phyloP scores from a whole-genome alignment of 2,888 invertebrate species.

The Catocala nupta region DNA sequence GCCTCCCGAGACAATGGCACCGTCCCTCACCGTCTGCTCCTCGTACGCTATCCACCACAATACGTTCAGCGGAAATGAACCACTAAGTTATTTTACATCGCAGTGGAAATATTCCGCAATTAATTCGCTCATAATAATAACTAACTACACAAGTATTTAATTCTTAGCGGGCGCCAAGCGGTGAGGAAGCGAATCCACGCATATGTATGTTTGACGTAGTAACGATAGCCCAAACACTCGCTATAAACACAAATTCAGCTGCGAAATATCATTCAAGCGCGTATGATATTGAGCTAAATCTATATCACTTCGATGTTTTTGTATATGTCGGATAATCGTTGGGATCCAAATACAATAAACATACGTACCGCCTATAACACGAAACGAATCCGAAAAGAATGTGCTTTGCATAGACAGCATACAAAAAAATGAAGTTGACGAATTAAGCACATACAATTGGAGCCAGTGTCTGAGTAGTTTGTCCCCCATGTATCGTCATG shows the following conservation, averaged over 20 bases:
- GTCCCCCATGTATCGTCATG: conserved; percentile 11
- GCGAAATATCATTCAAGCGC: conserved; percentile 42
- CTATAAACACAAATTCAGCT: conserved; percentile 43
- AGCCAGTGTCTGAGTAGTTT: neutral
- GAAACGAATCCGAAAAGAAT: too few relatives aligned
- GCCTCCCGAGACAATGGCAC: conserved; percentile 33
- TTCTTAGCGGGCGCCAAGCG: conserved; percentile 1
- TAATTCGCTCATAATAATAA: conserved; percentile 9
- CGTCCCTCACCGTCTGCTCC: conserved; percentile 4
- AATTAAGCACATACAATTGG: too few relatives aligned
- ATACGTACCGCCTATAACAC: too few relatives aligned
- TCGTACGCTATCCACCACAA: neutral
- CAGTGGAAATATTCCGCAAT: conserved; percentile 10
- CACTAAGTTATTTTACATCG: neutral
- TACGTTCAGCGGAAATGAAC: conserved; percentile 6
- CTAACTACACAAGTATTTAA: conserved; percentile 9
- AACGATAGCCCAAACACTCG: conserved; percentile 17
- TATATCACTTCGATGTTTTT: conserved; percentile 8
- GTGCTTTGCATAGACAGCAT: too few relatives aligned
- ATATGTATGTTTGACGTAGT: conserved; percentile 17
- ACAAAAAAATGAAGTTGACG: too few relatives aligned
- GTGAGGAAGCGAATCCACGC: conserved; percentile 2
- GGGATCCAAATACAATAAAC: neutral
- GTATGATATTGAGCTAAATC: conserved; percentile 13
- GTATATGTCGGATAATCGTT: conserved; percentile 4